phyloP scores from a whole-genome alignment of 2,888 invertebrate genomes.

The Archips xylosteana region DNA sequence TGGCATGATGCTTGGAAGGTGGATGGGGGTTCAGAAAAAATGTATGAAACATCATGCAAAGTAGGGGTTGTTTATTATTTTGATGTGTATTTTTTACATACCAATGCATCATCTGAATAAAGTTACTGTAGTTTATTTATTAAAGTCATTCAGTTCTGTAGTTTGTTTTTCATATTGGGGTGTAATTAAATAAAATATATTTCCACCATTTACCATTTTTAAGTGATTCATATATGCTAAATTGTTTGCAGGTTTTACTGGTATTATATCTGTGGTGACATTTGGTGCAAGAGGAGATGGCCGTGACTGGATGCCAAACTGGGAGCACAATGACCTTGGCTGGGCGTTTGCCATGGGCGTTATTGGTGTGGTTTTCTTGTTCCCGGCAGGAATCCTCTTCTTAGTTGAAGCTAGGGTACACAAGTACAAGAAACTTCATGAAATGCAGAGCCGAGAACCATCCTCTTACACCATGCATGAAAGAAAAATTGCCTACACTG shows the following conservation, averaged over 20 bases:
- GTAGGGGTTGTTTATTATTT: no score
- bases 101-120: no score
- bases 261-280: conserved; percentile 93
- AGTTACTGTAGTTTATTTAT: no score
- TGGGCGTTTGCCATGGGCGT: conserved; percentile 97
- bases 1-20: no score
- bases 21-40: no score
- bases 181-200: no score
- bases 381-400: conserved; percentile 92
- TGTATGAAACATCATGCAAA: no score
- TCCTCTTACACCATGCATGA: conserved; percentile 89
- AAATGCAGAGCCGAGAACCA: conserved; percentile 88
- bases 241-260: conserved; percentile 87
- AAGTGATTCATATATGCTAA: no score
- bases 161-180: no score
- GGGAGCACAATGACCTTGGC: conserved; percentile 97
- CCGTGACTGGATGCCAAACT: conserved; percentile 97
- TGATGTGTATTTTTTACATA: no score
- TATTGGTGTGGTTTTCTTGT: conserved; percentile 90
- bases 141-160: no score
- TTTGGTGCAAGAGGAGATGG: conserved; percentile 97
- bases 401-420: conserved; percentile 93
- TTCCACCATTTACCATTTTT: no score
- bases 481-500: conserved; percentile 83
- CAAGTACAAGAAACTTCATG: conserved; percentile 90